A percentile compares a stretch with the other conserved stretches of the same genome.
These are phyloP conservation scores for Semibalanus balanoides DNA, from an alignment of 1,140 invertebrate genomes.

Conservation along the genomic window DNA sequence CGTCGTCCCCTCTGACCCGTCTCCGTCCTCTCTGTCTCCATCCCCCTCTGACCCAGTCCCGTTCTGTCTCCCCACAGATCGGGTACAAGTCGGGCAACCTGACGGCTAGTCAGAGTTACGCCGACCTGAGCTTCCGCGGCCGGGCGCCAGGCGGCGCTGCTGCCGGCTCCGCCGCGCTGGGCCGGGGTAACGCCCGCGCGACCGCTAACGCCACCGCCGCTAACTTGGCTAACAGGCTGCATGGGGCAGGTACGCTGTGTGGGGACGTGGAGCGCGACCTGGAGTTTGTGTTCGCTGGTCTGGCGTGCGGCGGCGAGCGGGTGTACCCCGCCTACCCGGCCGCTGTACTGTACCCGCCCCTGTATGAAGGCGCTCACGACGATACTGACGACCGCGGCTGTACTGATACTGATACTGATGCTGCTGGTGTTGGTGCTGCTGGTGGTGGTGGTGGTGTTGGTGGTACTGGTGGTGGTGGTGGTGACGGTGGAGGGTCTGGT, in stretches of 20 bases:
- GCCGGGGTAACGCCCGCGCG: not conserved
- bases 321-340: not conserved
- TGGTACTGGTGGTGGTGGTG: not conserved
- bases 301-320: conserved; percentile 3
- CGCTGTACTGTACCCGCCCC: not conserved
- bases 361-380: not conserved
- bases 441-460: not conserved
- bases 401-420: not conserved
- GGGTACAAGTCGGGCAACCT: conserved; percentile 10
- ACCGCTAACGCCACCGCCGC: too few relatives aligned
- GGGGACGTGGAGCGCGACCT: not conserved
- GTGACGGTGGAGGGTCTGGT: not conserved
- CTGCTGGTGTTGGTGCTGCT: not conserved
- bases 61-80: conserved; percentile 10
- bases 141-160: conserved; percentile 15
- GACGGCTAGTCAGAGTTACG: conserved; percentile 6
- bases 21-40: too few relatives aligned
- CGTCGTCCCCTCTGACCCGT: too few relatives aligned
- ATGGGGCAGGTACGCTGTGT: not conserved
- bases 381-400: not conserved
- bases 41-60: too few relatives aligned
- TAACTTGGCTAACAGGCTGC: not conserved
- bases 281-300: not conserved
- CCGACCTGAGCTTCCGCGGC: conserved; percentile 16
- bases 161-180: conserved; percentile 15